phyloP scores from a whole-genome alignment of 2,888 invertebrate genomes.

The Sphaerophoria rueppellii region DNA sequence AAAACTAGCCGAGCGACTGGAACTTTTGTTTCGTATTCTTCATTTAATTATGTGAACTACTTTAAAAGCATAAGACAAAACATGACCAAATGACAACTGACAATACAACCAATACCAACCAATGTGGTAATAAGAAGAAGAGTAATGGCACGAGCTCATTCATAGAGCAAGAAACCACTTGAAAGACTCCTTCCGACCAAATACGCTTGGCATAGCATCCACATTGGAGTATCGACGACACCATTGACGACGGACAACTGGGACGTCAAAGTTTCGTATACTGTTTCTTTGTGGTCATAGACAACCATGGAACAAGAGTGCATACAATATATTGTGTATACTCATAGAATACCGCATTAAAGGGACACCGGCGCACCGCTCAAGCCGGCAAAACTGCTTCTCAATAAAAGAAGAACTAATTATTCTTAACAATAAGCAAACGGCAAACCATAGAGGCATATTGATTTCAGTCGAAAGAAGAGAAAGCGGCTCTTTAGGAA shows the following conservation, averaged over 20 bases:
- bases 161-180: conserved; percentile 3
- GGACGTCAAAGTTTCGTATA: not conserved
- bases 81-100: not conserved
- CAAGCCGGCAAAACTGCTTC: not conserved
- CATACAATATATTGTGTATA: conserved; percentile 1
- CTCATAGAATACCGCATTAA: conserved; percentile 22
- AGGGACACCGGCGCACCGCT: conserved; percentile 11
- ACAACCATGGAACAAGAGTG: conserved; percentile 1
- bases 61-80: not conserved
- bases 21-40: too few relatives aligned
- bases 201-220: not conserved
- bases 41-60: not conserved
- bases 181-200: conserved; percentile 17
- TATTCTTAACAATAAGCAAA: not conserved
- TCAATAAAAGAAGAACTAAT: conserved; percentile 9
- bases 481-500: not conserved
- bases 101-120: not conserved
- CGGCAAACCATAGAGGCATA: conserved; percentile 11
- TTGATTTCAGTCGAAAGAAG: conserved; percentile 14
- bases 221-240: not conserved
- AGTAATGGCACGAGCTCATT: conserved; percentile 4
- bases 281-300: conserved; percentile 20
- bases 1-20: not conserved
- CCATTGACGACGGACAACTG: not conserved
- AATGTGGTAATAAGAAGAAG: not conserved